phyloP scores from a whole-genome alignment of 2,113 vertebrate species.

The Planiliza haematocheilus region DNA sequence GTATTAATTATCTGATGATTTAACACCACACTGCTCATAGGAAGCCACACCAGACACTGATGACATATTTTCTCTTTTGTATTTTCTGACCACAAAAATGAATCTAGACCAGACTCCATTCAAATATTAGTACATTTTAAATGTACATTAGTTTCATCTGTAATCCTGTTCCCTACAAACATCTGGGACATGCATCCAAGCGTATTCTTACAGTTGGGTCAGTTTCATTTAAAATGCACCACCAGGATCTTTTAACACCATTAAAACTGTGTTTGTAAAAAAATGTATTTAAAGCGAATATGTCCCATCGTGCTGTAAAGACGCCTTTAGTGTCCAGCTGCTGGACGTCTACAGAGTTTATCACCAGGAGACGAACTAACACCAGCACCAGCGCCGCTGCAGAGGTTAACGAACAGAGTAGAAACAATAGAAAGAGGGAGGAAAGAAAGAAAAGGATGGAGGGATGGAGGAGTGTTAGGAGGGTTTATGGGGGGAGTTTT shows the following conservation, averaged over 20 bases:
- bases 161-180: no score
- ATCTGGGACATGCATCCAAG: no score
- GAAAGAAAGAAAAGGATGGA: constrained; percentile 16
- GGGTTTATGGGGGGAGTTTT: constrained; percentile 68
- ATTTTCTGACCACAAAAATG: no score
- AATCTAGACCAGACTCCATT: no score
- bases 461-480: background rate
- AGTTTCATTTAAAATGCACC: constrained; percentile 14
- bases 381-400: background rate
- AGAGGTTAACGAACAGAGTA: constrained; percentile 4
- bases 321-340: constrained; percentile 64
- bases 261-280: constrained; percentile 8
- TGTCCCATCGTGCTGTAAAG: constrained; percentile 49
- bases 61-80: no score
- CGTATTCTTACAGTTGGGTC: background rate
- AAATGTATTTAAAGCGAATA: constrained; percentile 18
- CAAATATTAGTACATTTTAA: no score
- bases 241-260: background rate
- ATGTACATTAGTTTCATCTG: no score
- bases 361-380: constrained; percentile 31
- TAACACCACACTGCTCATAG: no score
- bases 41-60: no score
- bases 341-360: constrained; percentile 58
- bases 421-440: constrained; percentile 42
- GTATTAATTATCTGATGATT: no score